phyloP scores from a whole-genome alignment of 1,140 invertebrate genomes.

The Melipona quadrifasciata region DNA sequence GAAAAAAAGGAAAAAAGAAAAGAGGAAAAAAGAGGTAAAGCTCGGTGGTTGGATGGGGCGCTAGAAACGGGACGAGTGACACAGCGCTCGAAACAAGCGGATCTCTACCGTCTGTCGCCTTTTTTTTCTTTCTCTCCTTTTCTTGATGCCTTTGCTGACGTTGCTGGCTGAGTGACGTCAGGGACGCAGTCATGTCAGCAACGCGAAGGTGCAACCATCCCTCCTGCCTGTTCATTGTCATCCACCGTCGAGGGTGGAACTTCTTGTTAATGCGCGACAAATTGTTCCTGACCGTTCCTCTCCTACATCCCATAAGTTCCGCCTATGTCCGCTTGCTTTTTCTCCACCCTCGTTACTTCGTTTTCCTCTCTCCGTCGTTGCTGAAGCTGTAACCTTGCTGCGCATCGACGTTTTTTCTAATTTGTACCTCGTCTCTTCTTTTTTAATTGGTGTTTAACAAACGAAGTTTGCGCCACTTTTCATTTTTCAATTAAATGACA shows the following conservation, averaged over 20 bases:
- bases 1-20: not conserved
- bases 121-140: constrained; percentile 12
- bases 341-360: not conserved
- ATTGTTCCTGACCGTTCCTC: constrained; percentile 25
- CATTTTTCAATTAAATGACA: too few relatives aligned
- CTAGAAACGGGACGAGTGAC: constrained; percentile 54
- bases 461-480: not conserved
- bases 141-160: constrained; percentile 49
- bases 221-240: constrained; percentile 10
- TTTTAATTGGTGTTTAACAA: not conserved
- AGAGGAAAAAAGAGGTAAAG: constrained; percentile 8
- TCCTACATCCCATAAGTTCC: not conserved
- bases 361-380: not conserved
- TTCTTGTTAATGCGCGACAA: constrained; percentile 26
- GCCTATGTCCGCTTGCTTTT: not conserved
- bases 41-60: not conserved
- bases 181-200: constrained; percentile 41
- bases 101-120: constrained; percentile 15
- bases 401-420: not conserved
- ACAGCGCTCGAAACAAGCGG: constrained; percentile 56
- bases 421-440: too few relatives aligned
- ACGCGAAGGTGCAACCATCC: constrained; percentile 35
- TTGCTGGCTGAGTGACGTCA: constrained; percentile 45
- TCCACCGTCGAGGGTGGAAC: not conserved
- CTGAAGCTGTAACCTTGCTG: not conserved